Evolutionary conservation across 2,888 invertebrate genomes (phyloP), one percentile per base, ranked within the genome.

Genomic region (Andrena minutula): DNA sequence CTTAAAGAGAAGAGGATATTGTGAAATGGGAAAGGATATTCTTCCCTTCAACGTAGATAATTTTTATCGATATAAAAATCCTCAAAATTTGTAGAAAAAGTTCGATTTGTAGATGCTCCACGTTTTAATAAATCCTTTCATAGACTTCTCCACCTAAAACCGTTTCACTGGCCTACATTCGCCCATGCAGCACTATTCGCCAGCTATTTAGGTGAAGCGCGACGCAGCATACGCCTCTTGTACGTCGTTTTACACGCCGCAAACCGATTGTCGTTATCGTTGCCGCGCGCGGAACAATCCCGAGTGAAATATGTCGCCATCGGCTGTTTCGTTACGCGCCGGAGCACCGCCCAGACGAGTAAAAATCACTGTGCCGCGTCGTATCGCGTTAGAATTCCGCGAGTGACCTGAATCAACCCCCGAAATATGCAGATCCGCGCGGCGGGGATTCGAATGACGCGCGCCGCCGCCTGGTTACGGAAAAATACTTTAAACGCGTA

Each of bases 231-330:
- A 20, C n/a, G 51, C 5, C 3, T 7, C 49, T 32, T 63, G 64
- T 68, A 41, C 10, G 20, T n/a, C 61, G 20, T 53, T 78, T 61
- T 30, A 32, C 47, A 58, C 32, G 28, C 75, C 49, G 23, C 69
- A 63, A 75, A 65, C 69, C 64, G 65, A 75, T 70, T 69, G 58
- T 75, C 66, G 74, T 66, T 51, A 75, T 63, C 53, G 56, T 63
- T 49, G 28, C 53, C 60, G 26, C 26, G 41, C 23, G 56, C 32
- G 26, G 61, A 75, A 75, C 64, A 75, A 79, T 79, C 41, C 47
- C 1, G 61, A 32, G 75, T 79, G 79, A 75, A 75, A 75, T 69
- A 79, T 79, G 75, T 75, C 69, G 56, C 75, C 69, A 10, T 4
- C 58, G 47, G 47, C 49, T 23, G 30, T 61, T 75, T 69, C 56